Evolutionary conservation across 2,113 vertebrate species (phyloP).

Genomic region (Saguinus midas): DNA sequence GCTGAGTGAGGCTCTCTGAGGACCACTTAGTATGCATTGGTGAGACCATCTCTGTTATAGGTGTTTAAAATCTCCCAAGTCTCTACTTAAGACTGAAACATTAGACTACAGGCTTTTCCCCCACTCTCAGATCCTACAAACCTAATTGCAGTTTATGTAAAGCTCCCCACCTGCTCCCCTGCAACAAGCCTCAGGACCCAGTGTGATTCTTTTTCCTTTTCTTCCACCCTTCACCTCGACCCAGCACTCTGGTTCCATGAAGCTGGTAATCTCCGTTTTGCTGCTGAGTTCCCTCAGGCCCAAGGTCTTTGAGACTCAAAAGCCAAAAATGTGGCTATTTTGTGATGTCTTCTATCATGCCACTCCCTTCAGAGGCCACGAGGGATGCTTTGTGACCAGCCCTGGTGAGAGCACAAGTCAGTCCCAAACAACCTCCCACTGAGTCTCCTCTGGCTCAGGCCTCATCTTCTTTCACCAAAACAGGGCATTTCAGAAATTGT

Average conservation of each 20-base stretch:
- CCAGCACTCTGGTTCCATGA: background rate
- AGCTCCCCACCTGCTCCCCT: too few species aligned
- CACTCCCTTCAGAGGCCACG: background rate
- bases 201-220: background rate
- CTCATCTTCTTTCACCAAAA: background rate
- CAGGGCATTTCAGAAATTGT: background rate
- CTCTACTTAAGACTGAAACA: background rate
- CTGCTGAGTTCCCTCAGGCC: background rate
- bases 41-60: background rate
- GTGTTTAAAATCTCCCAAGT: fast-evolving
- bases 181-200: background rate
- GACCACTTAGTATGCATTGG: background rate
- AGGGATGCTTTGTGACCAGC: fast-evolving
- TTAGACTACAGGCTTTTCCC: background rate
- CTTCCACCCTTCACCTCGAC: background rate
- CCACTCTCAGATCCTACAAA: background rate
- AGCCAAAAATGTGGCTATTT: background rate
- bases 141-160: too few species aligned
- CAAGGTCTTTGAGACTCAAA: background rate
- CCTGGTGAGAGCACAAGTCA: fast-evolving
- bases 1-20: background rate
- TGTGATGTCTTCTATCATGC: background rate
- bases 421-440: background rate
- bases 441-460: background rate
- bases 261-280: background rate